phyloP scores from a whole-genome alignment of 2,797 vertebrate species.

The Megalops cyprinoides region DNA sequence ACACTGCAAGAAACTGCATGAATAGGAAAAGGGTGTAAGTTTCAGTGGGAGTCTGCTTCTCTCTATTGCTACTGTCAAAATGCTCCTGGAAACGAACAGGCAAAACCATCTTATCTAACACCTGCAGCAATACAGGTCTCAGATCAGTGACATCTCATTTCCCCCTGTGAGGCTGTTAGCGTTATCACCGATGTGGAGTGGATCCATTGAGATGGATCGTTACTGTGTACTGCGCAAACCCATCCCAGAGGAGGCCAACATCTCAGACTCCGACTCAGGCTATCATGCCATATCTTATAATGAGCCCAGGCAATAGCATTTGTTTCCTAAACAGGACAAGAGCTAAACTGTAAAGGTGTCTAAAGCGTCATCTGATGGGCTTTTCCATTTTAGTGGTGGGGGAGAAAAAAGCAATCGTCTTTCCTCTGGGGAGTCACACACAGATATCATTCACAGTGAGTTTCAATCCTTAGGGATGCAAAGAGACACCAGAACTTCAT shows the following conservation, averaged over 20 bases:
- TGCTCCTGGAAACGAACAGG: not conserved
- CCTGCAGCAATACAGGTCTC: not conserved
- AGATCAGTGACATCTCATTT: not conserved
- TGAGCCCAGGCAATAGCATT: constrained; percentile 16
- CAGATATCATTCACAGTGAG: not conserved
- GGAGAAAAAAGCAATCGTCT: constrained; percentile 10
- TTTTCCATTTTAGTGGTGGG: constrained; percentile 28
- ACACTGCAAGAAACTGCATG: no score
- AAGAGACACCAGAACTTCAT: constrained; percentile 23
- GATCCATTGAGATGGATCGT: constrained; percentile 24
- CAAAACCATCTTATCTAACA: not conserved
- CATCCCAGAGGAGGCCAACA: constrained; percentile 8
- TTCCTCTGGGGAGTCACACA: constrained; percentile 22
- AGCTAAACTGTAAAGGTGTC: constrained; percentile 27
- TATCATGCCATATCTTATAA: constrained; percentile 26
- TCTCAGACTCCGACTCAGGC: constrained; percentile 1
- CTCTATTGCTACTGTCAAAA: not conserved
- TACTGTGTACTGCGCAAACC: constrained; percentile 22
- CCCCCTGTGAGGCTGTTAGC: constrained; percentile 17
- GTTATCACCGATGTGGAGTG: constrained; percentile 16
- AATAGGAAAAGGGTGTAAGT: no score
- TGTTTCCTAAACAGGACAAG: constrained; percentile 34
- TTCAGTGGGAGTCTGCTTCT: not conserved
- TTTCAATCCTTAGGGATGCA: constrained; percentile 21
- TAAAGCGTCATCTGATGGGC: constrained; percentile 11